Base-by-base conservation (phyloP, 2,888 invertebrate genomes). In the Graphium colonna region DNA sequence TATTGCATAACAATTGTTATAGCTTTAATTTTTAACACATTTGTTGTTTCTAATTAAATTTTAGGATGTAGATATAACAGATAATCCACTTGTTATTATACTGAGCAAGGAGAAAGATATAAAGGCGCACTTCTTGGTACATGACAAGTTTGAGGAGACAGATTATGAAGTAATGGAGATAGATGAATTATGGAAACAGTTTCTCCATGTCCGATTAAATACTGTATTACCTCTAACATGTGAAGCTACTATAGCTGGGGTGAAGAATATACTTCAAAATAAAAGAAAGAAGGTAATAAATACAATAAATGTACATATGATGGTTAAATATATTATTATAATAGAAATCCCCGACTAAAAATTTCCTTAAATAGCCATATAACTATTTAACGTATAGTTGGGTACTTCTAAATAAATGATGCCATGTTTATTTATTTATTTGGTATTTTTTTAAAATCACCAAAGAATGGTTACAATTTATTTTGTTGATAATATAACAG, bases 61-160 rank as follows among this genome's bases (percentile, higher is more conserved):
- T n/a, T n/a, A n/a, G 91, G 93, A 94, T 79, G 93, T 95, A 53
- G 94, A 95, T 73, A 94, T 95, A 65, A 95, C 95, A 47, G 95
- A 95, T 69, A 95, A 95, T 81, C 95, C 95, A 1, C 85, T 95
- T 53, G 87, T 95, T 48, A 80, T 95, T 39, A 77, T 91, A 57
- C 89, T 91, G 12, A 91, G 91, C 60, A 80, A 91, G 42, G 69
- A 68, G 7, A 83, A 82, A 62, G 90, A 91, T 10, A 78, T 95
- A 64, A 90, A 92, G 68, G 91, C 94, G 9, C 93, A 92, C 60
- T 92, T 94, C 71, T 90, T 94, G 59, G 91, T 94, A 36, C 94
- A 95, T 79, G 93, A 94, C 57, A 93, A 93, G 69, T 84, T 95
- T 57, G 93, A 94, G 69, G 90, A 91, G 59, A 91, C 92, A 0